Evolutionary conservation across 2,888 invertebrate species (phyloP), one percentile per base, ranked within the genome.

Genomic region (Phaedon cochleariae): DNA sequence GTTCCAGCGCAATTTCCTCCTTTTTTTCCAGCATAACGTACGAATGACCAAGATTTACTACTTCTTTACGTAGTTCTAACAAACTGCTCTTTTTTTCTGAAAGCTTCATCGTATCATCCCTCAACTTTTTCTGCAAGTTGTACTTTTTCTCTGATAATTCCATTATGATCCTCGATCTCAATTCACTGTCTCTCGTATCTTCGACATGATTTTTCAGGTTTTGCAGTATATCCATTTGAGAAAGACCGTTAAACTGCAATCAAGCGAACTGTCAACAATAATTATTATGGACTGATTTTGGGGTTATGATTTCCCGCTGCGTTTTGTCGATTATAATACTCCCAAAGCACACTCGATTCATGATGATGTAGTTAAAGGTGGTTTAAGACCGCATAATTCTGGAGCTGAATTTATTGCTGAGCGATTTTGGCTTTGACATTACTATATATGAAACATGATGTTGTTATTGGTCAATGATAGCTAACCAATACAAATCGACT

Each of bases 141-240:
- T 59, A 68, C 54, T 61, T 65, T 49, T 58, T 65, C 3, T 49
- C 49, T 0, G 62, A 62, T 45, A 68, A 49, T 49, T 66, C 64
- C 15, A 26, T 49, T 9, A 58, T 34, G n/a, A 29, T 55, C 17
- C 26, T 26, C 45, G 57, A 31, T 26, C 57, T 45, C 15, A 17
- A 52, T 59, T 65, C 9, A 49, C 29, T 37, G 9, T 26, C 2
- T 29, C 26, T 31, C 55, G 54, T 12, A 46, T 49, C 20, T 49
- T 29, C 7, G n/a, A 58, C 22, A 64, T 63, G 59, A 62, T 29
- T 4, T 55, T 26, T 9, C 67, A 34, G 34, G 59, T 49, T 52
- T 64, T 48, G 17, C 59, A 61, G 48, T 15, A 70, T 59, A 67
- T 70, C 65, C 70, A 70, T 70, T 22, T 20, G 17, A 3, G 9